These are phyloP conservation scores for Ectemnius cavifrons DNA, from an alignment of 2,888 invertebrate species.

Conservation along the genomic window DNA sequence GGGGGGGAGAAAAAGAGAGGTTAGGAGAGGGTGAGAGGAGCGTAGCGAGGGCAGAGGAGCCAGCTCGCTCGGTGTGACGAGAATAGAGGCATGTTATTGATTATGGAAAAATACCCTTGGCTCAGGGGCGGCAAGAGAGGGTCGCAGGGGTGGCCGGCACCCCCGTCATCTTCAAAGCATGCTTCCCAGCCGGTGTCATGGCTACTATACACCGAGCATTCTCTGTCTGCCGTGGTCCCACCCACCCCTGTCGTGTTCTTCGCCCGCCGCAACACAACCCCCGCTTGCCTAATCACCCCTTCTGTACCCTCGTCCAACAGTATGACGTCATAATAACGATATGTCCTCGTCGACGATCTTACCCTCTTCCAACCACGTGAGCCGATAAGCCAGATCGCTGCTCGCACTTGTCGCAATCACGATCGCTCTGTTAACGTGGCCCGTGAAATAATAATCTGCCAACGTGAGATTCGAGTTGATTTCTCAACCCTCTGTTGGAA, in stretches of 20 bases:
- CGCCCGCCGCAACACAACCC: constrained; percentile 39
- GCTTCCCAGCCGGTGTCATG: constrained; percentile 70
- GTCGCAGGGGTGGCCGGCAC: constrained; percentile 55
- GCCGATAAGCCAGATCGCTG: constrained; percentile 51
- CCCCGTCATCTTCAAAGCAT: constrained; percentile 63
- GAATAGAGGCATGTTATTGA: constrained; percentile 76
- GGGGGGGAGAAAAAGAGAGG: constrained; percentile 37
- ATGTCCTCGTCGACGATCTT: constrained; percentile 50
- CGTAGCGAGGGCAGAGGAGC: constrained; percentile 60
- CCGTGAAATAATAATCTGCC: constrained; percentile 1
- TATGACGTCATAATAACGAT: constrained; percentile 66
- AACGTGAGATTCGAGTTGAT: too few species aligned
- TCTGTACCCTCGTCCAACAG: constrained; percentile 48
- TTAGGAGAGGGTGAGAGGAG: constrained; percentile 27
- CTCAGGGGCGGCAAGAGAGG: constrained; percentile 58
- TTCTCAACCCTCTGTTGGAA: too few species aligned
- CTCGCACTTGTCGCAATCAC: constrained; percentile 37
- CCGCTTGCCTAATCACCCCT: constrained; percentile 47
- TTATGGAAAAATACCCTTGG: constrained; percentile 75
- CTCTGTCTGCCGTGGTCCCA: constrained; percentile 40
- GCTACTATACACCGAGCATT: constrained; percentile 64
- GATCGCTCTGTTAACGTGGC: constrained; percentile 33
- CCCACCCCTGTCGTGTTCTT: constrained; percentile 50
- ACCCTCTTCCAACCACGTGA: constrained; percentile 27
- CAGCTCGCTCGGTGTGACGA: constrained; percentile 72